phyloP scores from a whole-genome alignment of 2,888 invertebrate genomes.

The Bhutanitis thaidina region DNA sequence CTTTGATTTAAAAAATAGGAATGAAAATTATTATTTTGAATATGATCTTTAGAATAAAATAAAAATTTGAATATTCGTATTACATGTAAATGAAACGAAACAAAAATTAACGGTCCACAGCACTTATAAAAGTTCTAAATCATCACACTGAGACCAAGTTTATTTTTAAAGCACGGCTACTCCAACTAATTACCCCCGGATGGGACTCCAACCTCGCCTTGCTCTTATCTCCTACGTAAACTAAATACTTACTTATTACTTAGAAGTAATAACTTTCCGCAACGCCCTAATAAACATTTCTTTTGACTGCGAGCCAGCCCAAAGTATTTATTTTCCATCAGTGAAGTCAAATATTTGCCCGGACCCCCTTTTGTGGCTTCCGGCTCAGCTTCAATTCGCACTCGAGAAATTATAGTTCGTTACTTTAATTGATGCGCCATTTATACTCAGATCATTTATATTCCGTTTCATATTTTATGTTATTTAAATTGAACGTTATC shows the following conservation, averaged over 20 bases:
- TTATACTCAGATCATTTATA: neutral
- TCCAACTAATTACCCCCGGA: slow-evolving; percentile 5
- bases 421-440: neutral
- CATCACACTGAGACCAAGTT: neutral
- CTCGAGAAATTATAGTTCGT: neutral
- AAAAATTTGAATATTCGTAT: too few species aligned
- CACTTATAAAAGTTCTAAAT: slow-evolving; percentile 8
- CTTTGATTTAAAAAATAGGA: too few species aligned
- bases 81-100: too few species aligned
- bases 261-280: slow-evolving; percentile 26
- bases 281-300: slow-evolving; percentile 31
- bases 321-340: slow-evolving; percentile 48
- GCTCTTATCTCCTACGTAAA: slow-evolving; percentile 17
- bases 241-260: slow-evolving; percentile 16
- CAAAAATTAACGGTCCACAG: neutral
- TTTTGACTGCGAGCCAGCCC: slow-evolving; percentile 23
- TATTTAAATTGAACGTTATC: too few species aligned
- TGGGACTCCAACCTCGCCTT: slow-evolving; percentile 1
- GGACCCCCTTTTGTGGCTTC: slow-evolving; percentile 31
- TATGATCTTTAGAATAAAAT: too few species aligned
- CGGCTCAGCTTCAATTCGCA: slow-evolving; percentile 8
- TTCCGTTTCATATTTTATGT: too few species aligned
- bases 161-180: slow-evolving; percentile 10
- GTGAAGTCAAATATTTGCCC: slow-evolving; percentile 45
- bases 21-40: too few species aligned